These are phyloP conservation scores for Cliona cf. orientalis DNA, from an alignment of 37 sponge, comb jelly and placozoan genomes.

Conservation along the genomic window DNA sequence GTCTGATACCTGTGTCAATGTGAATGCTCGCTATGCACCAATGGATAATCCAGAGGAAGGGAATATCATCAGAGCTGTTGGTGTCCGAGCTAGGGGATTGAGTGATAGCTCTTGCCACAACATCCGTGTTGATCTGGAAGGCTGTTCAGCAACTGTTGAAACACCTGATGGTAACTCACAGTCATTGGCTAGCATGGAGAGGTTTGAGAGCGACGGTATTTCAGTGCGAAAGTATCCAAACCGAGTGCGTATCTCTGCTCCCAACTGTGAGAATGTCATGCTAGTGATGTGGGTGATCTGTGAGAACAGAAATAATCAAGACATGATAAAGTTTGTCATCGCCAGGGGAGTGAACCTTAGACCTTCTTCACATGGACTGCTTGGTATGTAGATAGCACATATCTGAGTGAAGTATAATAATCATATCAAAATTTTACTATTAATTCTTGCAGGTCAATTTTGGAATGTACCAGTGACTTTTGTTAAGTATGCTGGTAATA, in stretches of 20 bases:
- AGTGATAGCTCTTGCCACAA: slow-evolving; percentile 4
- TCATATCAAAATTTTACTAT: not conserved
- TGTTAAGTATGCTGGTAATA: not conserved
- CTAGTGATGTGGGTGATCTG: slow-evolving; percentile 64
- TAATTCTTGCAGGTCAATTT: slow-evolving; percentile 69
- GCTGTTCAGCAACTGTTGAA: slow-evolving; percentile 30
- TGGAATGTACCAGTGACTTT: slow-evolving; percentile 75
- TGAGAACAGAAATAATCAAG: not conserved
- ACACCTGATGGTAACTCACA: no score
- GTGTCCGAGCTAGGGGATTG: slow-evolving; percentile 56
- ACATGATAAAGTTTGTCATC: slow-evolving; percentile 71
- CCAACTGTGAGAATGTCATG: slow-evolving; percentile 44
- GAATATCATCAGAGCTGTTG: slow-evolving; percentile 58
- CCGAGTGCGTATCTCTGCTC: slow-evolving; percentile 46
- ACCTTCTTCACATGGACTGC: slow-evolving; percentile 67
- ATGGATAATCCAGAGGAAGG: slow-evolving; percentile 5
- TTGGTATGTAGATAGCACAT: slow-evolving; percentile 51
- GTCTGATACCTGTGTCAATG: slow-evolving; percentile 41
- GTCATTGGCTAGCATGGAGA: not conserved
- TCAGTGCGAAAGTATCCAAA: slow-evolving; percentile 6
- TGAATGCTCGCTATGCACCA: slow-evolving; percentile 45
- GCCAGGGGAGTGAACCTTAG: slow-evolving; percentile 65
- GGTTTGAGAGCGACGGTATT: slow-evolving; percentile 9
- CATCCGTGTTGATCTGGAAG: slow-evolving; percentile 39
- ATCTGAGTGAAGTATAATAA: not conserved